Conservation (phyloP, 2,888 invertebrate species). For the Philereme transversata region DNA sequence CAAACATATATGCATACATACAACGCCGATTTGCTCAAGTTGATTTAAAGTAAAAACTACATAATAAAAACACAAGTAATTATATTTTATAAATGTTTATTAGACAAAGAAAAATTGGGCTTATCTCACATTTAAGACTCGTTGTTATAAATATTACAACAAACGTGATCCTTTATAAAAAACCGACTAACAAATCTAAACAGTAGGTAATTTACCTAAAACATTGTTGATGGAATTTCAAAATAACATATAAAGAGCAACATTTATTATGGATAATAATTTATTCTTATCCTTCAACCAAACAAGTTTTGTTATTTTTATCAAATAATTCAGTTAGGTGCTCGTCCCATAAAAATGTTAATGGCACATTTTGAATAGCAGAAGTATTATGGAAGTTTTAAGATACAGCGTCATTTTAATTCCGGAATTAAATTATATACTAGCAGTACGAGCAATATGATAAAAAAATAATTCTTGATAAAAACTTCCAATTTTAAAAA, state of each 20-base stretch:
- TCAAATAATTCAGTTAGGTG: slow-evolving; percentile 7
- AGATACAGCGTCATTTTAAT: not conserved
- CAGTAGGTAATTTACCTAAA: not conserved
- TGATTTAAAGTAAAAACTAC: too few species aligned
- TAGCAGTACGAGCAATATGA: too few species aligned
- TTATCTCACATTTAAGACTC: slow-evolving; percentile 29
- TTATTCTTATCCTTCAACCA: not conserved
- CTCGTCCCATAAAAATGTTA: slow-evolving; percentile 25
- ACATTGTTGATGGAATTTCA: not conserved
- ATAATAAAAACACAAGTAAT: slow-evolving; percentile 2
- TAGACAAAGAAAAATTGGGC: slow-evolving; percentile 21
- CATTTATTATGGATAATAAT: not conserved
- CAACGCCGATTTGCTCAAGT: too few species aligned
- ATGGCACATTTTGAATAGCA: slow-evolving; percentile 27
- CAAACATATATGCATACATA: too few species aligned
- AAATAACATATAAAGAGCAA: not conserved
- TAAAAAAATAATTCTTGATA: too few species aligned
- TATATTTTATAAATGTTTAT: slow-evolving; percentile 21
- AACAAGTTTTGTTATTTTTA: slow-evolving; percentile 10
- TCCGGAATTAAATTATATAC: not conserved
- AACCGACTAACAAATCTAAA: slow-evolving; percentile 9
- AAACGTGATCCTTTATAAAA: slow-evolving; percentile 42
- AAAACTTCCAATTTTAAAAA: too few species aligned
- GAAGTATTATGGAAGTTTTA: slow-evolving; percentile 14
- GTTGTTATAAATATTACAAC: slow-evolving; percentile 79